These are phyloP conservation scores for Ennomos fuscantarius DNA, from an alignment of 2,888 invertebrate species.

Conservation along the genomic window DNA sequence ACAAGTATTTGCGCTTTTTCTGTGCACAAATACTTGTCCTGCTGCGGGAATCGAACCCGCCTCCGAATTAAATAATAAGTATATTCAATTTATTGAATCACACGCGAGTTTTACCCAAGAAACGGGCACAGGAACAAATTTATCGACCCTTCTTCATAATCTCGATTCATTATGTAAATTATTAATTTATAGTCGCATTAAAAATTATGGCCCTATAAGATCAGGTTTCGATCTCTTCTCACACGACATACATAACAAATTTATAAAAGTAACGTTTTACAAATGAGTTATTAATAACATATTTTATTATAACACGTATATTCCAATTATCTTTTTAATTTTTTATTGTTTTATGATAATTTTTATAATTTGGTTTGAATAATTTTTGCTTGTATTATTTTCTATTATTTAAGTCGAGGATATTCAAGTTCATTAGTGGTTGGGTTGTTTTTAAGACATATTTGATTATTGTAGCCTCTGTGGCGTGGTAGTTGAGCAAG, in stretches of 20 bases:
- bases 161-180: conserved; percentile 34
- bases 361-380: conserved; percentile 19
- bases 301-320: conserved; percentile 27
- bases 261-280: conserved; percentile 26
- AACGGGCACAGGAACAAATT: conserved; percentile 17
- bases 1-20: too few species aligned
- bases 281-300: conserved; percentile 30
- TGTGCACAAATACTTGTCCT: too few species aligned
- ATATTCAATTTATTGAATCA: too few species aligned
- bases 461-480: too few species aligned
- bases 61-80: too few species aligned
- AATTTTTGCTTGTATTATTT: conserved; percentile 10
- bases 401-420: background rate
- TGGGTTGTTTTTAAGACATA: background rate
- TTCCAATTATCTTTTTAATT: conserved; percentile 25
- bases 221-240: conserved; percentile 28
- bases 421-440: conserved; percentile 5
- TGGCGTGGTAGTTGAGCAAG: too few species aligned
- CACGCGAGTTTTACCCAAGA: background rate
- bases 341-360: conserved; percentile 20
- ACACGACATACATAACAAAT: conserved; percentile 34
- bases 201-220: conserved; percentile 35
- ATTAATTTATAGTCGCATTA: conserved; percentile 35
- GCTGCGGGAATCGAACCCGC: too few species aligned
- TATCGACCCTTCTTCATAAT: conserved; percentile 23